These are phyloP conservation scores for Actinopyga echinites DNA, from an alignment of 53 echinoderm and acorn worm species.

Conservation along the genomic window DNA sequence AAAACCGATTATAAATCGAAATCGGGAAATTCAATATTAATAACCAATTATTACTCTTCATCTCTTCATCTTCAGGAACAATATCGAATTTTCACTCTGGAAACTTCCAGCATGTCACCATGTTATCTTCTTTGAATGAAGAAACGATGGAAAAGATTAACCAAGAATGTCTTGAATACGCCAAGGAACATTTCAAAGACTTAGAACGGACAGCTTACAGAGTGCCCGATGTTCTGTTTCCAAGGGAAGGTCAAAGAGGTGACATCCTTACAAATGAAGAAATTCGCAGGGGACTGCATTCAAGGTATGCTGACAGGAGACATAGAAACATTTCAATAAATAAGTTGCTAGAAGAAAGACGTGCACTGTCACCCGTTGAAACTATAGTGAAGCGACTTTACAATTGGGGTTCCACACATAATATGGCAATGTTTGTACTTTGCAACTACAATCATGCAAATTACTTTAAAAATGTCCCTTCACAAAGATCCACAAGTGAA, in stretches of 20 bases:
- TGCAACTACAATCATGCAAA: constrained; percentile 1
- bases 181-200: background rate
- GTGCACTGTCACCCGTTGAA: background rate
- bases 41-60: too few species aligned
- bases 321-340: background rate
- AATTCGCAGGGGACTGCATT: background rate
- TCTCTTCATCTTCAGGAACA: too few species aligned
- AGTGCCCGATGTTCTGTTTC: constrained; percentile 18
- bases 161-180: constrained; percentile 1
- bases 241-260: constrained; percentile 14
- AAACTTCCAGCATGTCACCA: too few species aligned
- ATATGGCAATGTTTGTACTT: background rate
- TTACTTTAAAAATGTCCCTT: background rate
- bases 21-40: too few species aligned
- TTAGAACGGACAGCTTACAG: constrained; percentile 7
- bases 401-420: constrained; percentile 1
- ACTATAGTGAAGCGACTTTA: background rate
- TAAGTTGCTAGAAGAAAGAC: constrained; percentile 16
- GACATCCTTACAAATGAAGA: background rate
- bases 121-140: too few species aligned
- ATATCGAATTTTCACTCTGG: too few species aligned
- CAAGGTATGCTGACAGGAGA: background rate
- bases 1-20: too few species aligned
- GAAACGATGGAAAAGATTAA: background rate
- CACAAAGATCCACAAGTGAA: background rate